These are phyloP conservation scores for Palaemon carinicauda DNA, from an alignment of 1,140 invertebrate genomes.

Conservation along the genomic window DNA sequence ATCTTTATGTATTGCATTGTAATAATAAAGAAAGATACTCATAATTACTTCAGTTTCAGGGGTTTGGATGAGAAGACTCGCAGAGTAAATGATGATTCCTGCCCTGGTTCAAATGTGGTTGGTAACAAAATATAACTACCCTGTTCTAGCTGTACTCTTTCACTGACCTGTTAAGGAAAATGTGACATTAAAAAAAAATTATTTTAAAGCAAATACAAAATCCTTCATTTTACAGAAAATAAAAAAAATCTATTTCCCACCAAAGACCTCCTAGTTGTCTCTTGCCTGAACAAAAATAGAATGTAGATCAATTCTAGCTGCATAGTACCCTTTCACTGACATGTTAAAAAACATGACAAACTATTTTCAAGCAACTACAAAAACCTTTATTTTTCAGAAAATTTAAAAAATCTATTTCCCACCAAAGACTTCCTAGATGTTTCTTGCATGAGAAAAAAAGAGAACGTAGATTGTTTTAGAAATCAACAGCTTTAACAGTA, in stretches of 20 bases:
- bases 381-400: too few relatives aligned
- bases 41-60: constrained; percentile 78
- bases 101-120: constrained; percentile 89
- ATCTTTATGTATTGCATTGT: too few relatives aligned
- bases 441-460: too few relatives aligned
- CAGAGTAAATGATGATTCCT: constrained; percentile 86
- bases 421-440: too few relatives aligned
- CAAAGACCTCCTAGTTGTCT: too few relatives aligned
- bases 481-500: too few relatives aligned
- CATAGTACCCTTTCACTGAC: constrained; percentile 75
- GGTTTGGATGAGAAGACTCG: constrained; percentile 83
- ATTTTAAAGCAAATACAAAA: not conserved
- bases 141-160: constrained; percentile 80
- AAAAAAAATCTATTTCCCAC: too few relatives aligned
- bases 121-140: constrained; percentile 87
- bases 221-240: too few relatives aligned
- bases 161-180: constrained; percentile 66
- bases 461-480: too few relatives aligned
- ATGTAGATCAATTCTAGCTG: constrained; percentile 74
- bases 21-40: not conserved
- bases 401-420: too few relatives aligned
- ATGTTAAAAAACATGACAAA: constrained; percentile 60
- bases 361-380: not conserved
- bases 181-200: not conserved
- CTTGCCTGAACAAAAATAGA: too few relatives aligned